Conservation (phyloP, 2,888 invertebrate species). For the Oeneis ivallda region DNA sequence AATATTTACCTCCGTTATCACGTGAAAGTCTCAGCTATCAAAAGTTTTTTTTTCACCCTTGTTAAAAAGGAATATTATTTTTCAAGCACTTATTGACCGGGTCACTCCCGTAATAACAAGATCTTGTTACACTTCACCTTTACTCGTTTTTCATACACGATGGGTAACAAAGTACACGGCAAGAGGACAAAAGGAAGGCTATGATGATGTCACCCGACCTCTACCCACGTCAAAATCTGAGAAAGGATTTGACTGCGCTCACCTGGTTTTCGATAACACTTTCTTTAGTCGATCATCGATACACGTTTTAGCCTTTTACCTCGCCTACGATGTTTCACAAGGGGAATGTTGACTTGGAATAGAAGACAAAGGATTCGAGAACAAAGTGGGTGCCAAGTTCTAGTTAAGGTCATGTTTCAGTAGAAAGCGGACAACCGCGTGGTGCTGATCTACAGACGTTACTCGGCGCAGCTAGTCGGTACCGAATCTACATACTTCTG, state of each 20-base stretch:
- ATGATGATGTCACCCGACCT: background rate
- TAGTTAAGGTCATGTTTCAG: background rate
- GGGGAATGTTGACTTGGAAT: background rate
- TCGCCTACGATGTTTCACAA: slow-evolving; percentile 9
- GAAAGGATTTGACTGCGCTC: slow-evolving; percentile 3
- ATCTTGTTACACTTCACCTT: background rate
- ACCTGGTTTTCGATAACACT: slow-evolving; percentile 9
- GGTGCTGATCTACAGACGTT: too few species aligned
- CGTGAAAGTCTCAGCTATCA: too few species aligned
- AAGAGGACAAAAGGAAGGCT: background rate
- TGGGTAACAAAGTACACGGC: background rate
- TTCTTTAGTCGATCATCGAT: background rate
- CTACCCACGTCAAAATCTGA: slow-evolving; percentile 1
- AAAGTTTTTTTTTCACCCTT: too few species aligned
- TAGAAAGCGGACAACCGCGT: too few species aligned
- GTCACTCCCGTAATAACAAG: background rate
- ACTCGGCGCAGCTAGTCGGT: too few species aligned
- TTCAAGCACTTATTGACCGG: background rate
- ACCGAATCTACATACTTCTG: too few species aligned
- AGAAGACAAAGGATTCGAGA: background rate
- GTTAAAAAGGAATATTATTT: too few species aligned
- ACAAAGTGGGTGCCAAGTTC: slow-evolving; percentile 7
- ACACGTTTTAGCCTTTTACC: background rate
- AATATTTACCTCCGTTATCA: too few species aligned
- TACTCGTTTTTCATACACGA: background rate